These are phyloP conservation scores for Lordiphosa andalusiaca DNA, from an alignment of 2,888 invertebrate species.

Conservation along the genomic window DNA sequence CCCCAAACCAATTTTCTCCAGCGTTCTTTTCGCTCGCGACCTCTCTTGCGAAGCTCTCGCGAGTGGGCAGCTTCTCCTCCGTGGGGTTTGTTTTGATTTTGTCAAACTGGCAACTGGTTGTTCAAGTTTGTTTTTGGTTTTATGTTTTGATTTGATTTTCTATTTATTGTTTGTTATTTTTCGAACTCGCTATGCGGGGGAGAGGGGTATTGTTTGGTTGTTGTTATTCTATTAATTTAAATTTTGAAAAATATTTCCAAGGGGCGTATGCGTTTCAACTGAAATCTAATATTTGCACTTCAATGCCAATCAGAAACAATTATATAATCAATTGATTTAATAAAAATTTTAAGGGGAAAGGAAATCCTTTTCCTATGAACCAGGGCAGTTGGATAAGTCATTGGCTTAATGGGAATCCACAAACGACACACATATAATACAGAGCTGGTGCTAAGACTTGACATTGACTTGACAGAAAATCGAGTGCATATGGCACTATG, in stretches of 20 bases:
- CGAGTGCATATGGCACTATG: too few relatives aligned
- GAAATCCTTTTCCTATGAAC: too few relatives aligned
- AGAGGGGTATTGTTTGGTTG: not conserved
- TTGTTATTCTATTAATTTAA: not conserved
- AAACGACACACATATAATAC: too few relatives aligned
- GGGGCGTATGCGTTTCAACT: slow-evolving; percentile 23
- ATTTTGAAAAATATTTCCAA: not conserved
- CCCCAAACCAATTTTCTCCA: slow-evolving; percentile 49
- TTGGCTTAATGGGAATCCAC: too few relatives aligned
- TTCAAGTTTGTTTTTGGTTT: slow-evolving; percentile 23
- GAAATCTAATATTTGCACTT: not conserved
- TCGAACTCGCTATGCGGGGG: not conserved
- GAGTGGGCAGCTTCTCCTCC: slow-evolving; percentile 1
- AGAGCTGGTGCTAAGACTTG: too few relatives aligned
- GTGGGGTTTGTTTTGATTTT: slow-evolving; percentile 64
- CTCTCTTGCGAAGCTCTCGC: slow-evolving; percentile 5
- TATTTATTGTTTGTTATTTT: slow-evolving; percentile 31
- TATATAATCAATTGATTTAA: too few relatives aligned
- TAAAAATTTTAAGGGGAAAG: too few relatives aligned
- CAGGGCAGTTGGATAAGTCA: too few relatives aligned
- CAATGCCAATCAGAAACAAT: too few relatives aligned
- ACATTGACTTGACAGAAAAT: too few relatives aligned
- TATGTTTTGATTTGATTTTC: slow-evolving; percentile 39
- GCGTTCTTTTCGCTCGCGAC: slow-evolving; percentile 28
- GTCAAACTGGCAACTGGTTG: slow-evolving; percentile 63